phyloP scores from a whole-genome alignment of 2,888 invertebrate species.

The Phytoseiulus persimilis region DNA sequence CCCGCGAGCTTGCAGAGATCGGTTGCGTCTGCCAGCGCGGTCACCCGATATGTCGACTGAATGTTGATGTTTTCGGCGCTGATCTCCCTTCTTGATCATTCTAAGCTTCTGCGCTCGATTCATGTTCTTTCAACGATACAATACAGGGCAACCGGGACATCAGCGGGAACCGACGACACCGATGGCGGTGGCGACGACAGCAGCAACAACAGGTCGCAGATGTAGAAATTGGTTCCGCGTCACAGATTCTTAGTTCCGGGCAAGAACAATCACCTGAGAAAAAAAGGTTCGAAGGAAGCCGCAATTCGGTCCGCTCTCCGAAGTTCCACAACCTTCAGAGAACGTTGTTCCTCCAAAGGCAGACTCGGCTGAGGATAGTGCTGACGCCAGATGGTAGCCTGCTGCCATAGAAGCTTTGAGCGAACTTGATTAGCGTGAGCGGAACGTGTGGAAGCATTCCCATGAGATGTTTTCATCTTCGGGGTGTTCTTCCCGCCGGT shows the following conservation, averaged over 20 bases:
- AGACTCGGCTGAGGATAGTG: neutral
- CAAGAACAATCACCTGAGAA: neutral
- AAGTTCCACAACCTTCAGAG: neutral
- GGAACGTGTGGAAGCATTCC: too few species aligned
- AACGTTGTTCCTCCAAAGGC: neutral
- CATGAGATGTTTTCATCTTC: too few species aligned
- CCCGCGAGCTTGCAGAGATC: neutral
- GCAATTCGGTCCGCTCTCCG: conserved; percentile 5
- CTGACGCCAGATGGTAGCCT: neutral
- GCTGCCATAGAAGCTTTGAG: neutral
- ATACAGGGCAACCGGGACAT: neutral
- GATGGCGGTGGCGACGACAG: neutral
- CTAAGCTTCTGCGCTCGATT: neutral
- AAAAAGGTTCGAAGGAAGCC: conserved; percentile 1
- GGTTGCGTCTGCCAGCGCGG: neutral
- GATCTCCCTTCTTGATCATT: neutral
- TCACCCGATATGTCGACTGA: too few species aligned
- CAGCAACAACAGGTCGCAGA: neutral
- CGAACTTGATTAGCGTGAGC: neutral
- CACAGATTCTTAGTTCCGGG: neutral
- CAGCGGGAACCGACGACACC: neutral
- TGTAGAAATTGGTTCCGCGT: neutral
- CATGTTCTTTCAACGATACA: neutral
- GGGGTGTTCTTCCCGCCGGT: too few species aligned
- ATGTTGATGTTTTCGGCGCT: neutral